These are phyloP conservation scores for Polypedilum vanderplanki DNA, from an alignment of 1,140 invertebrate species.

Conservation along the genomic window DNA sequence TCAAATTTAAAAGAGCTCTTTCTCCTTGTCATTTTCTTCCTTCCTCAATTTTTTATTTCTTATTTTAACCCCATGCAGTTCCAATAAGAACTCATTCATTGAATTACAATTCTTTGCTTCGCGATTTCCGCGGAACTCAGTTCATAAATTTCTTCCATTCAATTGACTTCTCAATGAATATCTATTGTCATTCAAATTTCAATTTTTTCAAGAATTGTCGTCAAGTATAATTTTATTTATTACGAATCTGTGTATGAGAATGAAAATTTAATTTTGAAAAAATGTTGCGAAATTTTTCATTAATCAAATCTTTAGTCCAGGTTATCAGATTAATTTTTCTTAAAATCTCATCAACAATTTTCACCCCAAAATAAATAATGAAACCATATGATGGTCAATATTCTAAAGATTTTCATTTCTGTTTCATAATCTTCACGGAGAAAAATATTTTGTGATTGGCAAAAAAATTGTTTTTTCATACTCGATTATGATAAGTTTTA, in stretches of 20 bases:
- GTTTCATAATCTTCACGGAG: too few species aligned
- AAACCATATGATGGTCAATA: constrained; percentile 26
- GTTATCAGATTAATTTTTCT: too few species aligned
- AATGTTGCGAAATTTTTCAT: too few species aligned
- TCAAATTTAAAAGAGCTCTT: neutral
- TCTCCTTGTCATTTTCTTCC: neutral
- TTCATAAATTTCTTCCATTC: constrained; percentile 13
- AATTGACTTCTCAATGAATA: constrained; percentile 7
- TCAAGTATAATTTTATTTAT: neutral
- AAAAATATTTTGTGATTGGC: too few species aligned
- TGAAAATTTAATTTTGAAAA: too few species aligned
- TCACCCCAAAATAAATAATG: neutral
- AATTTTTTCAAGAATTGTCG: neutral
- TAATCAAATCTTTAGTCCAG: too few species aligned
- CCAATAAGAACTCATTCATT: too few species aligned
- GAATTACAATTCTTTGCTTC: neutral
- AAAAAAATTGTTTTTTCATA: too few species aligned
- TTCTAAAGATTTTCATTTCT: constrained; percentile 4
- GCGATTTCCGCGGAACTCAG: constrained; percentile 14
- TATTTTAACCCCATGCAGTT: too few species aligned
- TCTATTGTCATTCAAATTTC: constrained; percentile 9
- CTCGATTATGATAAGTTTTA: too few species aligned
- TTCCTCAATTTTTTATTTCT: too few species aligned
- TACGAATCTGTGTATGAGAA: neutral
- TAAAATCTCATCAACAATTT: too few species aligned